Base-by-base conservation (phyloP, 2,888 invertebrate species). In the Gastrophysa polygoni region DNA sequence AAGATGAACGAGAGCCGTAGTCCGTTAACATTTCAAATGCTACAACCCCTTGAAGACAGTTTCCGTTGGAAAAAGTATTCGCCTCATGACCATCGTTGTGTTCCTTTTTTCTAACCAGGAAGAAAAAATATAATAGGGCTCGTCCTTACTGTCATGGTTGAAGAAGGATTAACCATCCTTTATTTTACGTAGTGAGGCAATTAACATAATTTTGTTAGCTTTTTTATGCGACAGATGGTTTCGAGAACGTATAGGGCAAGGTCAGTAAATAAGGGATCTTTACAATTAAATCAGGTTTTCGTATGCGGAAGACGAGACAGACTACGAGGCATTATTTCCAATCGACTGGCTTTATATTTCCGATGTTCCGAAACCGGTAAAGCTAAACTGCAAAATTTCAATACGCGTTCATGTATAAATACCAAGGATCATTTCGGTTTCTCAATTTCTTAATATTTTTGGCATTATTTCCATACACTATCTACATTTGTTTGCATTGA, bases 181-280 rank as follows among this genome's bases (percentile, higher is more conserved):
- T 67, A 67, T 67, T 67, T 67, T 65, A 67, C 60, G 59, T 55
- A 32, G 54, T 51, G 52, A 56, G 59, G 59, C 63, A 67, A 67
- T 67, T 67, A 67, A 63, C 67, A 67, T 67, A 67, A 67, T 67
- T 63, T 67, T 57, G 50, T 65, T 50, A 48, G 54, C 47, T 49
- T 56, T 59, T 66, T 59, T 60, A 20, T 60, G 48, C 57, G 43
- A 62, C 65, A 66, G 65, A 62, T 66, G 65, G 56, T 47, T 50
- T 29, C 38, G 50, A 60, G 56, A 54, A 47, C 61, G 51, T 24
- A 48, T 60, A 16, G 49, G 58, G 61, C 54, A 60, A 43, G 55
- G 57, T 47, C 57, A 51, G 38, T 38, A 38, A 38, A 38, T 11
- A 38, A 38, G 38, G 38, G 38, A 38, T 11, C 38, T 38, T 38